These are phyloP conservation scores for Pilophorus perplexus DNA, from an alignment of 2,888 invertebrate genomes.

Conservation along the genomic window DNA sequence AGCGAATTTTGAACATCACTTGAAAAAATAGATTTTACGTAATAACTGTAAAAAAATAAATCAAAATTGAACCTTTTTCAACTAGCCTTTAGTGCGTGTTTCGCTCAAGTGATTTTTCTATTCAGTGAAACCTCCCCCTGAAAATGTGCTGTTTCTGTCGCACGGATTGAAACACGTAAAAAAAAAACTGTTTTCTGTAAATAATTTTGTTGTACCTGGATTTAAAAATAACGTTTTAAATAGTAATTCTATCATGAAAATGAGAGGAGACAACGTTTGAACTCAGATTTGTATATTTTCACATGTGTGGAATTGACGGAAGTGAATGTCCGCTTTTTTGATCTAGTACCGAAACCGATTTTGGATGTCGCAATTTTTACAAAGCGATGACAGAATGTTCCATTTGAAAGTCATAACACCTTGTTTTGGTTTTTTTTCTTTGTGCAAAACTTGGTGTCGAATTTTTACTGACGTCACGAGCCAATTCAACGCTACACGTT, in stretches of 20 bases:
- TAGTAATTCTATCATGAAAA: constrained; percentile 7
- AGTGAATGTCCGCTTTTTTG: too few relatives aligned
- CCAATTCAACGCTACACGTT: too few relatives aligned
- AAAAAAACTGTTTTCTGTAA: constrained; percentile 31
- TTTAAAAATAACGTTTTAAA: constrained; percentile 23
- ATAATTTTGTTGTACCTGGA: constrained; percentile 39
- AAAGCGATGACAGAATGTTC: too few relatives aligned
- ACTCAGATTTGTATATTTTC: constrained; percentile 30
- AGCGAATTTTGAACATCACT: too few relatives aligned
- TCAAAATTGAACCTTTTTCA: neutral
- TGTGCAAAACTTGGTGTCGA: too few relatives aligned
- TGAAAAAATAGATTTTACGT: too few relatives aligned
- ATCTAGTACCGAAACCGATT: too few relatives aligned
- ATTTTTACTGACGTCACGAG: too few relatives aligned
- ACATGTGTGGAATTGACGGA: constrained; percentile 37
- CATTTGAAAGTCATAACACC: too few relatives aligned
- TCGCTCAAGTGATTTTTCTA: neutral
- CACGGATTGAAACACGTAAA: neutral
- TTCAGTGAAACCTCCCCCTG: neutral
- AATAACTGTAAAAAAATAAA: neutral
- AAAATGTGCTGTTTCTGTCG: neutral
- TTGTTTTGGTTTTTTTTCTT: too few relatives aligned
- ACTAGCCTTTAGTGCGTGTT: constrained; percentile 1
- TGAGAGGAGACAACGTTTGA: constrained; percentile 11
- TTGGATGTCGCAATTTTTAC: too few relatives aligned